Percentiles rank a stretch among this genome's conserved stretches.
Evolutionary conservation across 2,113 vertebrate species (phyloP).

Genomic region (Seriola quinqueradiata): DNA sequence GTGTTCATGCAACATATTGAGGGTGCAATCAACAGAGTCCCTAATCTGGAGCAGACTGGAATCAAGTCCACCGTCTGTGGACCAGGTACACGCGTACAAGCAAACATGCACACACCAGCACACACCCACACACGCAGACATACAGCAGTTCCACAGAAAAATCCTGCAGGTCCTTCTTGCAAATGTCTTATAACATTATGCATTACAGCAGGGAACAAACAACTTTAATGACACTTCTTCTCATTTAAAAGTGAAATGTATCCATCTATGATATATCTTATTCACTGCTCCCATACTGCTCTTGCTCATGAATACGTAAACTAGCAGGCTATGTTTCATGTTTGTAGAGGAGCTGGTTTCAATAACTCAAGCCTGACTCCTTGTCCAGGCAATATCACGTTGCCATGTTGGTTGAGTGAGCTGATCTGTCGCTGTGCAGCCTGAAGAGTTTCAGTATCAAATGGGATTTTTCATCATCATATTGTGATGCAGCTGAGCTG

Average conservation of each 20-base stretch:
- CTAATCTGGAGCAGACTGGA: conserved; percentile 91
- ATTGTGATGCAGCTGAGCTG: conserved; percentile 11
- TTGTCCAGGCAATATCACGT: neutral
- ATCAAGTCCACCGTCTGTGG: conserved; percentile 98
- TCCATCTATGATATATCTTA: neutral
- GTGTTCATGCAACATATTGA: conserved; percentile 94
- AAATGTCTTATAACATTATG: neutral
- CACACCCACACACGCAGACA: too few relatives aligned
- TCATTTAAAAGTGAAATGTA: conserved; percentile 42
- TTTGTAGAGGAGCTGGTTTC: conserved; percentile 47
- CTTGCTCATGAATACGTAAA: conserved; percentile 51
- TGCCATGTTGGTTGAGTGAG: neutral
- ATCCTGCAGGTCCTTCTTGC: neutral
- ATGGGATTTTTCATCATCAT: conserved; percentile 42
- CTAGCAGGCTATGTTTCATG: conserved; percentile 13
- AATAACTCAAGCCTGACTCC: conserved; percentile 26
- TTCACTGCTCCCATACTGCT: neutral
- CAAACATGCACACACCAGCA: neutral
- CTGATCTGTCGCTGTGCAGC: neutral
- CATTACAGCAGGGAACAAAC: conserved; percentile 21
- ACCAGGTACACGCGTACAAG: conserved; percentile 84
- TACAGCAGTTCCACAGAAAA: neutral
- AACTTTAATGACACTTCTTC: conserved; percentile 27
- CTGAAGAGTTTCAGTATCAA: conserved; percentile 5
- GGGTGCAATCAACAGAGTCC: conserved; percentile 93